Evolutionary conservation across 2,888 invertebrate species (phyloP).

Genomic region (Blastobasis adustella): DNA sequence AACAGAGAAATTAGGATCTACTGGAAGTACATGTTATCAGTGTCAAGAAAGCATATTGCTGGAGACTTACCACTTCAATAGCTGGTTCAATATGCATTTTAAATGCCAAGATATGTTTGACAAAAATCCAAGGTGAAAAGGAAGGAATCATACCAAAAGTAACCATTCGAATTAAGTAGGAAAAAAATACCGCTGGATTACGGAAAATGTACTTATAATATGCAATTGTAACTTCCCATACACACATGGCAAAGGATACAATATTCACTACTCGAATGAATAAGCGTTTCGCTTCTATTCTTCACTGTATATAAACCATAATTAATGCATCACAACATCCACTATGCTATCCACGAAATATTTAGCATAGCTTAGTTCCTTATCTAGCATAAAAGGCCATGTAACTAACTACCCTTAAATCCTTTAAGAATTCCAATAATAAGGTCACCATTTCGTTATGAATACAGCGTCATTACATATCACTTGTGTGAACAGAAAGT

Average conservation of each 20-base stretch:
- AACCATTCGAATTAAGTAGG: constrained; percentile 15
- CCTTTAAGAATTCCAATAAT: constrained; percentile 67
- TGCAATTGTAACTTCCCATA: constrained; percentile 40
- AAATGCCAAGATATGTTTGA: constrained; percentile 39
- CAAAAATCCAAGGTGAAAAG: constrained; percentile 31
- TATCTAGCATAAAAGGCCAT: constrained; percentile 66
- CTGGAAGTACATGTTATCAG: no score
- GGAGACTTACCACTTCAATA: no score
- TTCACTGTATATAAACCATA: constrained; percentile 30
- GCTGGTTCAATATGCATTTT: constrained; percentile 10
- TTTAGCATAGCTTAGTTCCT: constrained; percentile 52
- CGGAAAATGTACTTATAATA: constrained; percentile 42
- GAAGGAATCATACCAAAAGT: constrained; percentile 19
- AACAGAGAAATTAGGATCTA: no score
- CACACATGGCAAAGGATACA: constrained; percentile 44
- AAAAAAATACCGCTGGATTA: constrained; percentile 26
- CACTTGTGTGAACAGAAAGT: constrained; percentile 57
- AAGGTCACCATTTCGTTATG: constrained; percentile 68
- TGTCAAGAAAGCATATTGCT: no score
- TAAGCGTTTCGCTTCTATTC: constrained; percentile 22
- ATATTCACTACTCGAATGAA: constrained; percentile 27
- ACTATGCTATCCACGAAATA: constrained; percentile 47
- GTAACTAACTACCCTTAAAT: constrained; percentile 68
- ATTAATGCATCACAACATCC: constrained; percentile 44
- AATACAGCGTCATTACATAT: constrained; percentile 62